Base-by-base conservation (phyloP, 2,113 vertebrate genomes). In the Leucopsar rothschildi region DNA sequence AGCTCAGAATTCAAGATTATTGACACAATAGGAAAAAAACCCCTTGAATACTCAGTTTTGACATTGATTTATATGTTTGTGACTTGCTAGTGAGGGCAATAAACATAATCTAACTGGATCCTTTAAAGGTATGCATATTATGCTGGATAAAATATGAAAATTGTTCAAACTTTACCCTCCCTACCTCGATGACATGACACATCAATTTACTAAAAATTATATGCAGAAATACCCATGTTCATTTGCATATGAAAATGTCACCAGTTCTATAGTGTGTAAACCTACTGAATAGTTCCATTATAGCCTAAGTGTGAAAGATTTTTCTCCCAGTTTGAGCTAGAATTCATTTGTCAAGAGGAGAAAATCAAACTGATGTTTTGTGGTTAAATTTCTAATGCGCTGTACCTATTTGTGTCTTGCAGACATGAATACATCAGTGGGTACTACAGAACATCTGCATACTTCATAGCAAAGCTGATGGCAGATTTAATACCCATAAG, bases 391-490 rank as follows among this genome's bases (percentile, higher is more conserved):
- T 60, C 8, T 63, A 55, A 63, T 25, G 8, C 24, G 10, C 37
- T 49, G 12, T 56, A 9, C 56, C 3, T 44, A 7, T 79, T 50
- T 96, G 73, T 96, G n/a, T 95, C 87, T 96, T 92, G 4, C 96
- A 99, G 99, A 86, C 99, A 99, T 14, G 99, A 99, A 92, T 99
- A 99, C 24, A 99, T 99, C 97, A 99, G 99, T 59, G 99, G 99
- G 8, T 99, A 99, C 93, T 99, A 99, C 97, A 97, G 99, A 84
- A 95, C 98, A 9, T 99, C 99, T 2, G 98, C 98, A 11, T 99
- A 99, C 95, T 99, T 99, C 97, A 97, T 99, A 95, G 97, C 97
- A 31, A 99, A 99, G 96, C 88, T 99, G 29, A 86, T 99, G 50
- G 98, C 98, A 68, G 99, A 99, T 93, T 97, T 99, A 85, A 63